Base-by-base conservation (phyloP, 2,797 vertebrate genomes). In the Crocodylus rhombifer region DNA sequence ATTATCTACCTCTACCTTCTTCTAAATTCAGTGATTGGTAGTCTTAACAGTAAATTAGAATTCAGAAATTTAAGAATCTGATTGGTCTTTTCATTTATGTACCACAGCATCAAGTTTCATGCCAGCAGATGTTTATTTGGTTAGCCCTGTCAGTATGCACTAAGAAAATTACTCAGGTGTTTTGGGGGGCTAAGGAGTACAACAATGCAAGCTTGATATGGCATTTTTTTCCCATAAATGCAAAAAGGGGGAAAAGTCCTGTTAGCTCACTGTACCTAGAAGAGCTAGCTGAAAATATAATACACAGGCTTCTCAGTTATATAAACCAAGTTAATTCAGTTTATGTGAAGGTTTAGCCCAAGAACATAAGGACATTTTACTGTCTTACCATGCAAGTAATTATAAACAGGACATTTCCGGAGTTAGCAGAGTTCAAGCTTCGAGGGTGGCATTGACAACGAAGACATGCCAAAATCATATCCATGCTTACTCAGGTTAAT, bases 131-230 rank as follows among this genome's bases (percentile, higher is more conserved):
- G 9, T 51, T 9, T 51, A 51, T 51, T 76, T 74, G 56, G 64
- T 20, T 88, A 26, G 51, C 42, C 42, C 42, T 51, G 42, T 51
- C 42, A 42, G 7, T 42, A 42, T 42, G 42, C 42, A 42, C 42
- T n/a, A 84, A 80, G 33, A 18, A 82, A 18, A 63, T 74, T 69
- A 71, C 61, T 90, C 80, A 85, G 81, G 55, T 76, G 88, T 90
- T 63, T 61, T 87, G n/a, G 77, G 85, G 89, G 26, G 55, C 64
- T 62, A 61, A 91, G 23, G 69, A 90, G 85, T 79, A 90, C 57
- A 71, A 84, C 86, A 91, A 84, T 51, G 42, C 42, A 51, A 51
- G 10, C 42, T 51, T 51, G 42, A 51, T 51, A 51, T 51, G 42
- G 42, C 42, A 51, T 51, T 51, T 51, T 51, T 51, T 51, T 51